Evolutionary conservation across 2,797 vertebrate genomes (phyloP).

Genomic region (Heterohyrax brucei): DNA sequence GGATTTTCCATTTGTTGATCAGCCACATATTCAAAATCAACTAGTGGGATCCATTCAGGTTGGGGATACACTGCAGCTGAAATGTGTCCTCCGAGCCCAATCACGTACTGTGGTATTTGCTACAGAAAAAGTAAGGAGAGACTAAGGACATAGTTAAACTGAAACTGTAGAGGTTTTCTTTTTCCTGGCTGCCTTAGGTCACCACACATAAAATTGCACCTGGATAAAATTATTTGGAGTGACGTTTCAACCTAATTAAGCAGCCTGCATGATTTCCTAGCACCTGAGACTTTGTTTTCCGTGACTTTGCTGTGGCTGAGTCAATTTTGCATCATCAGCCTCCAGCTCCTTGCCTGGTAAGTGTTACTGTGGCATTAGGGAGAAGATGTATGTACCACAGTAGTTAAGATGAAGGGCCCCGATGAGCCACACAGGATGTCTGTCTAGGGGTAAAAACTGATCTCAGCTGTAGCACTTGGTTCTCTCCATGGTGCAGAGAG

Average conservation of each 20-base stretch:
- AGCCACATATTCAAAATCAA: slow-evolving; percentile 35
- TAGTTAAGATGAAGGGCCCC: background rate
- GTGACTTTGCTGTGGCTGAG: slow-evolving; percentile 3
- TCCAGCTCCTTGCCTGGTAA: background rate
- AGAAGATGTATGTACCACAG: background rate
- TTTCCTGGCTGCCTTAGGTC: background rate
- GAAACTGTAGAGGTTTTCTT: background rate
- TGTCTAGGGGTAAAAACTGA: background rate
- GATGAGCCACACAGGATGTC: no score
- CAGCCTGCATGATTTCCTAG: background rate
- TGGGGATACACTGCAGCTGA: background rate
- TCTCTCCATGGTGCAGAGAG: background rate
- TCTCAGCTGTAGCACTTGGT: background rate
- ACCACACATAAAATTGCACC: background rate
- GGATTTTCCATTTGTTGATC: slow-evolving; percentile 14
- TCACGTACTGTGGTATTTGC: background rate
- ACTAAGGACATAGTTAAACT: background rate
- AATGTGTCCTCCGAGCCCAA: background rate
- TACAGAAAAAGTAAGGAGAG: background rate
- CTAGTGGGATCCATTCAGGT: background rate
- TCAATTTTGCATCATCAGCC: slow-evolving; percentile 3
- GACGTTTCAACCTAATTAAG: slow-evolving; percentile 50
- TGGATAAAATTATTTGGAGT: slow-evolving; percentile 13
- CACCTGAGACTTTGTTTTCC: background rate
- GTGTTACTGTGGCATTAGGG: background rate